Evolutionary conservation across 2,888 invertebrate species (phyloP).

Genomic region (Pterostichus niger): DNA sequence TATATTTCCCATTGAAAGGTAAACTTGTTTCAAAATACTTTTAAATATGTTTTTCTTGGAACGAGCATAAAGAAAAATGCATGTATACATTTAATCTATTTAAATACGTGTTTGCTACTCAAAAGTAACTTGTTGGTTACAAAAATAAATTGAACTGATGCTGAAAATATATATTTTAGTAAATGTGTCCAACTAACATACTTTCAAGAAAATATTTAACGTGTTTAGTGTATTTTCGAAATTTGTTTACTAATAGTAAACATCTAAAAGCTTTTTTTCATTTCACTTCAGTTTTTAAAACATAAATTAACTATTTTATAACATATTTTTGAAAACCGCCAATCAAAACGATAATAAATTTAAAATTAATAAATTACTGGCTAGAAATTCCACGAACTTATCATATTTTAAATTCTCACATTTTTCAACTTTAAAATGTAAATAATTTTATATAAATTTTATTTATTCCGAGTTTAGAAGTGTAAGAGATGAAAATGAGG

Average conservation of each 20-base stretch:
- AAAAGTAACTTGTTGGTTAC: constrained; percentile 4
- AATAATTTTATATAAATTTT: no score
- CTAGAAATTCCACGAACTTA: no score
- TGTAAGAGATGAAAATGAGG: no score
- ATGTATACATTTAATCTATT: neutral
- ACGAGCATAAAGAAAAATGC: neutral
- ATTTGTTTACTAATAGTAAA: constrained; percentile 29
- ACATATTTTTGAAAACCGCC: neutral
- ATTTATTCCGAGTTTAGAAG: no score
- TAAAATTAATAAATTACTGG: neutral
- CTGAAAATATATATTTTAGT: constrained; percentile 45
- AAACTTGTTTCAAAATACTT: constrained; percentile 16
- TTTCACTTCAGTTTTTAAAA: neutral
- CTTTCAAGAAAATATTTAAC: constrained; percentile 1
- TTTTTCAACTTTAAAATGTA: no score
- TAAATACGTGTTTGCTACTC: neutral
- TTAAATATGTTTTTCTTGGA: constrained; percentile 38
- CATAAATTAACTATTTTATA: no score
- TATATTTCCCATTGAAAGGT: constrained; percentile 2
- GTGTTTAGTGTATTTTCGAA: constrained; percentile 24
- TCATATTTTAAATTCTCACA: no score
- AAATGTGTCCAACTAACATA: constrained; percentile 49
- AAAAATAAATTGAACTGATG: constrained; percentile 18
- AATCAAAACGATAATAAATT: neutral
- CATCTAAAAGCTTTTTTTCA: constrained; percentile 3